phyloP scores from a whole-genome alignment of 2,797 vertebrate genomes.

The Sebastes matsubarae region DNA sequence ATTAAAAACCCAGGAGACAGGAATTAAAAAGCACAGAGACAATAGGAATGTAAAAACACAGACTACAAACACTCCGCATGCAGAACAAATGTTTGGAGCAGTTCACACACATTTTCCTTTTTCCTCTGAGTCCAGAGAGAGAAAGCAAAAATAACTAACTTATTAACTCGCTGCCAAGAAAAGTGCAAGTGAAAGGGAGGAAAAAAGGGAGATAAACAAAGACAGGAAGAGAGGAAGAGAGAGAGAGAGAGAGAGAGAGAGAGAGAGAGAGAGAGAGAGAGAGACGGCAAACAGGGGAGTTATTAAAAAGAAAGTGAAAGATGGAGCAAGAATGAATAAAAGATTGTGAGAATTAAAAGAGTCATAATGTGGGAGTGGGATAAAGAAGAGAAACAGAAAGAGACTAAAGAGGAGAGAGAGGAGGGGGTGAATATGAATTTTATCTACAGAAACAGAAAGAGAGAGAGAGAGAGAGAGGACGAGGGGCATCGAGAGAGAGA shows the following conservation, averaged over 20 bases:
- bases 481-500: not conserved
- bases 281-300: not conserved
- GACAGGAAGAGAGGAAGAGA: too few species aligned
- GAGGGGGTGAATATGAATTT: not conserved
- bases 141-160: conserved; percentile 11
- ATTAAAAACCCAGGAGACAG: not conserved
- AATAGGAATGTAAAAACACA: conserved; percentile 14
- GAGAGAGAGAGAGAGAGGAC: not conserved
- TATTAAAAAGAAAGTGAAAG: not conserved
- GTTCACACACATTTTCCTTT: conserved; percentile 20
- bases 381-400: not conserved
- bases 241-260: not conserved
- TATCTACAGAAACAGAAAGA: not conserved
- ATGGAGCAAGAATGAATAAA: not conserved
- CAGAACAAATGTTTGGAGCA: conserved; percentile 42
- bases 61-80: conserved; percentile 30
- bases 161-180: conserved; percentile 19
- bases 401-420: not conserved
- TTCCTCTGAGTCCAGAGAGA: conserved; percentile 16
- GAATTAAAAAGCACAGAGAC: not conserved
- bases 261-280: too few species aligned
- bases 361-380: not conserved
- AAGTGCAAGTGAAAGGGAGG: conserved; percentile 13
- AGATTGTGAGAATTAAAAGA: not conserved
- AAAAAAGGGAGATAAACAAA: not conserved